phyloP scores from a whole-genome alignment of 2,113 vertebrate genomes.

The Marcusenius ussheri region DNA sequence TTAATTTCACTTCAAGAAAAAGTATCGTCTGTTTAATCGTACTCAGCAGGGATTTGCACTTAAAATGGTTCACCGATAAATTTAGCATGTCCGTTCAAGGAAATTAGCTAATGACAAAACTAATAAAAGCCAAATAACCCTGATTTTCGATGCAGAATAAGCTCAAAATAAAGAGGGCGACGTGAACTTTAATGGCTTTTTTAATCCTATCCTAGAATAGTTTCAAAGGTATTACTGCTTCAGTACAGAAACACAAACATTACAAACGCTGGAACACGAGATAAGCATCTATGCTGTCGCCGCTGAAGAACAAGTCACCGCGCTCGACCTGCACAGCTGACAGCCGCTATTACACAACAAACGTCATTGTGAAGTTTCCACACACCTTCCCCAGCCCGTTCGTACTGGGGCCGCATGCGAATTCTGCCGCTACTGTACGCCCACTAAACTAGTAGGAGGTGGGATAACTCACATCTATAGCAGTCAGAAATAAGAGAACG shows the following conservation, averaged over 20 bases:
- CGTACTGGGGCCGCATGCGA: not conserved
- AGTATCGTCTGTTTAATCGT: not conserved
- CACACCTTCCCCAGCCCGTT: not conserved
- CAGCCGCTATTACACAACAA: not conserved
- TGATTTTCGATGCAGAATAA: not conserved
- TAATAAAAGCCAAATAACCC: constrained; percentile 9
- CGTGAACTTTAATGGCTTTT: not conserved
- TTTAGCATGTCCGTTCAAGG: not conserved
- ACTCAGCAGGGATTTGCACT: not conserved
- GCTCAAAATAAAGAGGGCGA: not conserved
- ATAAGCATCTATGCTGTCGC: not conserved
- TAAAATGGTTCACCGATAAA: constrained; percentile 4
- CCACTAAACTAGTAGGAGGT: not conserved
- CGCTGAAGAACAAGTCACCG: not conserved
- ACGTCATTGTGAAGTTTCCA: not conserved
- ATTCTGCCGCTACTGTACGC: not conserved
- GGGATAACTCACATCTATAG: not conserved
- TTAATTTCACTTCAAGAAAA: not conserved
- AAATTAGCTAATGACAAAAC: constrained; percentile 1
- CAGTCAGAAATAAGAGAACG: not conserved
- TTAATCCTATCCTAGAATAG: not conserved
- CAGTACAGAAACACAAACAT: not conserved
- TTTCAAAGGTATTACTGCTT: not conserved
- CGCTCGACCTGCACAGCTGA: not conserved
- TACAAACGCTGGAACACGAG: not conserved